Conservation (phyloP, 2,888 invertebrate genomes). For the Heteromurus nitidus region DNA sequence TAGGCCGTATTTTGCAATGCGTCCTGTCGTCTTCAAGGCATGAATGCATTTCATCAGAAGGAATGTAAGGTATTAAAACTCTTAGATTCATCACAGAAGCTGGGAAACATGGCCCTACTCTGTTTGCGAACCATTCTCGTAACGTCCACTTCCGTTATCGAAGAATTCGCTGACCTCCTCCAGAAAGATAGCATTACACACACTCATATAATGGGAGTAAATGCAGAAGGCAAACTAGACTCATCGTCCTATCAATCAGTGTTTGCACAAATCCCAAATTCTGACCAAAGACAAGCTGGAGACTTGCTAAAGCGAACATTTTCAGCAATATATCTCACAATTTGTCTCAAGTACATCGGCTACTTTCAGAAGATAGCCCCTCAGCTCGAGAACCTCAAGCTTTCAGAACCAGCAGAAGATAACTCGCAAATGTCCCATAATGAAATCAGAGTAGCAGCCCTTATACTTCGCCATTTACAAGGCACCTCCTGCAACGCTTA, state of each 20-base stretch:
- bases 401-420: conserved; percentile 34
- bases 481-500: conserved; percentile 77
- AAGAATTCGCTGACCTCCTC: not conserved
- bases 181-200: conserved; percentile 6
- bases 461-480: conserved; percentile 76
- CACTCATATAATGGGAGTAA: conserved; percentile 48
- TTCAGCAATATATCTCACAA: conserved; percentile 76
- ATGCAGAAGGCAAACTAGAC: conserved; percentile 59
- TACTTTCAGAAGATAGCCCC: conserved; percentile 66
- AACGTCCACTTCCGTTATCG: conserved; percentile 47
- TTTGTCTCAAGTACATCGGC: conserved; percentile 75
- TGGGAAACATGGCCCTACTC: conserved; percentile 74
- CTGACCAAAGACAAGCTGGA: conserved; percentile 74
- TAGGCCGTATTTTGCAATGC: conserved; percentile 76
- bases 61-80: conserved; percentile 75
- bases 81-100: conserved; percentile 68
- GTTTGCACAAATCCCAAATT: conserved; percentile 75
- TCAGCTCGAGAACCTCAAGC: not conserved
- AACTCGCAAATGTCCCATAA: conserved; percentile 56
- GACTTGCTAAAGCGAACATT: conserved; percentile 76
- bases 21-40: conserved; percentile 75
- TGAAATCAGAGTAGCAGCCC: conserved; percentile 74
- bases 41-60: conserved; percentile 75
- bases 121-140: conserved; percentile 72
- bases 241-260: conserved; percentile 75